These are phyloP conservation scores for Lithophane ornitopus DNA, from an alignment of 2,888 invertebrate genomes.

Conservation along the genomic window DNA sequence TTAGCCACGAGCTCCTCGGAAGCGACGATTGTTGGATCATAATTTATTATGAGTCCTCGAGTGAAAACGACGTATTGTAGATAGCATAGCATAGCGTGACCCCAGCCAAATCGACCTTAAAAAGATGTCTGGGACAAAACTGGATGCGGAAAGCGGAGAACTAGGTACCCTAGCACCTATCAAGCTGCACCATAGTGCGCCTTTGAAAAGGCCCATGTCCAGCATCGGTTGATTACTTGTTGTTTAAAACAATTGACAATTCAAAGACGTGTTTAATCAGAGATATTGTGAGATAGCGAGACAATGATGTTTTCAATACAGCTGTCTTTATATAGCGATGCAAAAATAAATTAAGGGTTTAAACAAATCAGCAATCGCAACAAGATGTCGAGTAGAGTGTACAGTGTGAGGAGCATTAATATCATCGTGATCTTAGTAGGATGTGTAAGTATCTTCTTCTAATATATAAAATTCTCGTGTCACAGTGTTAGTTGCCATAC, in stretches of 20 bases:
- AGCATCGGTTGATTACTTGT: constrained; percentile 17
- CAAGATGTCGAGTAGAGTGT: constrained; percentile 47
- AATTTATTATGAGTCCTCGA: neutral
- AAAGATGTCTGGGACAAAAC: neutral
- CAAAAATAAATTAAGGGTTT: constrained; percentile 62
- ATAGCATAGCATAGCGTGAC: too few species aligned
- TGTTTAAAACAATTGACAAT: constrained; percentile 49
- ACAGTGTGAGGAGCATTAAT: constrained; percentile 12
- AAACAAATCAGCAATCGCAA: constrained; percentile 52
- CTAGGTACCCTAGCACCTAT: too few species aligned
- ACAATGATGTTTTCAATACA: constrained; percentile 70
- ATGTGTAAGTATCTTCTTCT: constrained; percentile 56
- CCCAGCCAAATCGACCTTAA: neutral
- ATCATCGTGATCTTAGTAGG: constrained; percentile 36
- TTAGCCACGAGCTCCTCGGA: too few species aligned
- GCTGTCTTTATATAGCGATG: constrained; percentile 61
- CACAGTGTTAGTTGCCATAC: too few species aligned
- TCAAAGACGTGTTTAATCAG: constrained; percentile 63
- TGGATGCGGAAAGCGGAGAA: neutral
- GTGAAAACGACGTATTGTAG: neutral
- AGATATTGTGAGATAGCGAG: constrained; percentile 51
- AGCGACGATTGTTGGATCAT: neutral
- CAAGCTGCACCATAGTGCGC: too few species aligned
- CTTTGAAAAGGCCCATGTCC: neutral
- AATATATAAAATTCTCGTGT: too few species aligned